These are phyloP conservation scores for Clarias fuscus DNA, from an alignment of 2,797 vertebrate genomes.

Conservation along the genomic window DNA sequence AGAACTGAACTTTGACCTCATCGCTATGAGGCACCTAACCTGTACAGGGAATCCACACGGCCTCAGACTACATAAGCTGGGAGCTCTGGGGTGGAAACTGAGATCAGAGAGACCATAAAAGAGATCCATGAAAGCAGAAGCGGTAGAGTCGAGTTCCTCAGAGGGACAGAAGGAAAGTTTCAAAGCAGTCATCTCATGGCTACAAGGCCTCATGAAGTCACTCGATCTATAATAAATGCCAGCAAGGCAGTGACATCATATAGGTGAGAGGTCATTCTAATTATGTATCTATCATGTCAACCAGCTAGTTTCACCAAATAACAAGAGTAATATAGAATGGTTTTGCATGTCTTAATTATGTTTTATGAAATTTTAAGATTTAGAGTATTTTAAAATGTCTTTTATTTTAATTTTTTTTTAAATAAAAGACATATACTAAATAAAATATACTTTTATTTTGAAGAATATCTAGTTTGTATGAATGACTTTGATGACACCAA, in stretches of 20 bases:
- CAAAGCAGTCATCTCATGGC: conserved; percentile 41
- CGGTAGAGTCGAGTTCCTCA: conserved; percentile 18
- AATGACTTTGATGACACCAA: not conserved
- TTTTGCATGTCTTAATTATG: not conserved
- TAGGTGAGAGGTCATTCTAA: conserved; percentile 23
- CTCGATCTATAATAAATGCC: conserved; percentile 14
- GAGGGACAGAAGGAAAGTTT: conserved; percentile 33
- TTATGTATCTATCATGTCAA: conserved; percentile 11
- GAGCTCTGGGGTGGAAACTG: conserved; percentile 24
- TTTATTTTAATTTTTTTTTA: too few species aligned
- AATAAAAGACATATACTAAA: too few species aligned
- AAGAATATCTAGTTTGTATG: not conserved
- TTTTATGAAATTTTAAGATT: not conserved
- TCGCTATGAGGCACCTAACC: conserved; percentile 15
- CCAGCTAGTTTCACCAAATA: not conserved
- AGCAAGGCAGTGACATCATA: conserved; percentile 26
- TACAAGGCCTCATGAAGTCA: conserved; percentile 36
- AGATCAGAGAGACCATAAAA: conserved; percentile 45
- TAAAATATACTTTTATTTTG: too few species aligned
- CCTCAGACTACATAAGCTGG: conserved; percentile 3
- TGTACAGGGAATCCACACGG: conserved; percentile 7
- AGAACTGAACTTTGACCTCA: conserved; percentile 25
- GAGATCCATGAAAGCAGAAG: conserved; percentile 34
- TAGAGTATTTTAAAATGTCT: not conserved
- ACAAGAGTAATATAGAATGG: not conserved